Conservation (phyloP, 2,113 vertebrate species). For the Phyllostomus discolor region DNA sequence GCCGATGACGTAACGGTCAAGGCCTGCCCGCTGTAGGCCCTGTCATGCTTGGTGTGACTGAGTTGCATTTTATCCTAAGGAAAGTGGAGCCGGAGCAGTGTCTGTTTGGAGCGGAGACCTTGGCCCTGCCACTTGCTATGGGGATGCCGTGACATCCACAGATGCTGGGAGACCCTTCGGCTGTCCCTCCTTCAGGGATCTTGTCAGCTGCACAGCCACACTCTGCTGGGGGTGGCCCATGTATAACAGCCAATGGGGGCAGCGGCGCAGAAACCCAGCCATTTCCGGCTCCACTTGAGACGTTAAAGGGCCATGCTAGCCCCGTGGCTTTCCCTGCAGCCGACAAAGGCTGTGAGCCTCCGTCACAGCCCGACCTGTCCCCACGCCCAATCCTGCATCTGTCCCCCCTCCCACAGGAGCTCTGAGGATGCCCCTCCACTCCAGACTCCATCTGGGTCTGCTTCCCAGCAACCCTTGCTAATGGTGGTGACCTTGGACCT, state of each 20-base stretch:
- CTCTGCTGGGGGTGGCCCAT: not conserved
- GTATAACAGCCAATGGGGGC: rapidly evolving
- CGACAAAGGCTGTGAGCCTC: not conserved
- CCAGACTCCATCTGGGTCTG: not conserved
- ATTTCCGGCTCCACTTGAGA: not conserved
- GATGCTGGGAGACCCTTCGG: not conserved
- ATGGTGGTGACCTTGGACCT: not conserved
- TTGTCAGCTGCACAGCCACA: not conserved
- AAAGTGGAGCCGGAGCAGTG: not conserved
- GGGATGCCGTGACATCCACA: not conserved
- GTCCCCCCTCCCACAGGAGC: not conserved
- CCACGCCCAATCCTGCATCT: not conserved
- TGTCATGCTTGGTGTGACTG: rapidly evolving
- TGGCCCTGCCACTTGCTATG: not conserved
- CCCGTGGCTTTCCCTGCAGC: not conserved
- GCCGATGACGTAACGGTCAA: rapidly evolving
- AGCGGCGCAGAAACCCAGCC: not conserved
- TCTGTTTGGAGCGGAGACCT: not conserved
- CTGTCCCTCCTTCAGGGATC: not conserved
- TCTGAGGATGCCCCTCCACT: not conserved
- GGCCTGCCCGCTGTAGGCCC: not conserved
- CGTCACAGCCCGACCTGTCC: not conserved
- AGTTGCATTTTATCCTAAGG: not conserved
- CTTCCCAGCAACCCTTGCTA: not conserved
- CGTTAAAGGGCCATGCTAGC: not conserved